A percentile compares a stretch with the other conserved stretches of the same genome.
Evolutionary conservation across 2,113 vertebrate species (phyloP).

Genomic region (Hippocampus comes): DNA sequence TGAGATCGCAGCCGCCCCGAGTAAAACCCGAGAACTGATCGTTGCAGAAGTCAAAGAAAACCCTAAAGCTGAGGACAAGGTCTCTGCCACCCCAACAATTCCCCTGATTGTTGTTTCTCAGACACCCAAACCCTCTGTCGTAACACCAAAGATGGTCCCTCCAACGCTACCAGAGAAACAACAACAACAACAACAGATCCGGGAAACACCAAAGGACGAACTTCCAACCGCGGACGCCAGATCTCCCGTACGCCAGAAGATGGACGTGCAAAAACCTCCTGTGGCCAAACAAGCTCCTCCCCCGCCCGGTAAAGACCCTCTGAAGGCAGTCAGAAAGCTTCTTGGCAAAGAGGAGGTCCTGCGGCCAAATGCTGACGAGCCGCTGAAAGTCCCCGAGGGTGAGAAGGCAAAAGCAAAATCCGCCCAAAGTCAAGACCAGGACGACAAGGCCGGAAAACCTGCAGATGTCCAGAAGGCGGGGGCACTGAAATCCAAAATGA

Average conservation of each 20-base stretch:
- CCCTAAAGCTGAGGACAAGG: slow-evolving; percentile 11
- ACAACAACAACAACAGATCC: slow-evolving; percentile 1
- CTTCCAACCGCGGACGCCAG: slow-evolving; percentile 24
- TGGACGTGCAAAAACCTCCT: slow-evolving; percentile 25
- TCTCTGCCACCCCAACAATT: slow-evolving; percentile 9
- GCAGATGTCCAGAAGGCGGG: slow-evolving; percentile 57
- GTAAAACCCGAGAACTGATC: slow-evolving; percentile 32
- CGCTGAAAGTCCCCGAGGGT: slow-evolving; percentile 21
- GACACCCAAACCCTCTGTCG: slow-evolving; percentile 34
- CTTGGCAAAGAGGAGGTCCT: slow-evolving; percentile 47
- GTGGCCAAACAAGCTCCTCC: slow-evolving; percentile 33
- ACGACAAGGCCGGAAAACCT: slow-evolving; percentile 18
- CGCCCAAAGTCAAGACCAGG: slow-evolving; percentile 27
- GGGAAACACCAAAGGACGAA: slow-evolving; percentile 39
- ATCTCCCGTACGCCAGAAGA: slow-evolving; percentile 24
- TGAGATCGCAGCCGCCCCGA: slow-evolving; percentile 23
- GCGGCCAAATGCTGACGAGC: slow-evolving; percentile 36
- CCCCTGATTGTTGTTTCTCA: slow-evolving; percentile 52
- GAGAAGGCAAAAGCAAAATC: slow-evolving; percentile 17
- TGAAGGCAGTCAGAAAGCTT: slow-evolving; percentile 46
- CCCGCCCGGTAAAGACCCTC: slow-evolving; percentile 28
- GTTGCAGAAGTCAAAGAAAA: slow-evolving; percentile 30
- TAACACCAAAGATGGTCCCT: slow-evolving; percentile 4
- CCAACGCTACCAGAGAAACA: slow-evolving; percentile 26
- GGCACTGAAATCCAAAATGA: slow-evolving; percentile 58